phyloP scores from a whole-genome alignment of 2,888 invertebrate species.

The Andrena fulva region DNA sequence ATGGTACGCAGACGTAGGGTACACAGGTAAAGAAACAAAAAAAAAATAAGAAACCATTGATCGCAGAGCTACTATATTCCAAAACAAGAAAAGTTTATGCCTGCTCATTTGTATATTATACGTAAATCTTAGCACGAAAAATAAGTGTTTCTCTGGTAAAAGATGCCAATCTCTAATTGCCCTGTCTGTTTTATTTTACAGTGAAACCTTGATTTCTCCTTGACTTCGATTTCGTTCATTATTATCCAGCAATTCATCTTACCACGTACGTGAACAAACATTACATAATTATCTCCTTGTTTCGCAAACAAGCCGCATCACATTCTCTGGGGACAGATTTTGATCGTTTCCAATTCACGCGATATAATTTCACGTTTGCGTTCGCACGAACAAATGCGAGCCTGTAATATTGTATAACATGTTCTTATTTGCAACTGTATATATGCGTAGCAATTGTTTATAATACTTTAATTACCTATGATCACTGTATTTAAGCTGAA shows the following conservation, averaged over 20 bases:
- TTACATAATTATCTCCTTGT: conserved; percentile 57
- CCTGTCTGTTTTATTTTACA: conserved; percentile 20
- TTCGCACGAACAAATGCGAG: conserved; percentile 19
- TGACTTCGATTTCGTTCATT: not conserved
- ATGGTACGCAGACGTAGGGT: conserved; percentile 78
- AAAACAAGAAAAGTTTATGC: conserved; percentile 74
- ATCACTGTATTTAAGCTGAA: conserved; percentile 58
- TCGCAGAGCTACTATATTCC: conserved; percentile 78
- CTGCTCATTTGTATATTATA: conserved; percentile 71
- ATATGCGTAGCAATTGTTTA: conserved; percentile 57
- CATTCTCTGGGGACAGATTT: conserved; percentile 63
- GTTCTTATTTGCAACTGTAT: conserved; percentile 55
- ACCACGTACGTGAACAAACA: conserved; percentile 34
- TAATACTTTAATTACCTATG: conserved; percentile 58
- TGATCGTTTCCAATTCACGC: conserved; percentile 42
- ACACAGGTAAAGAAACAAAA: conserved; percentile 55
- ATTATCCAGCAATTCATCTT: conserved; percentile 7
- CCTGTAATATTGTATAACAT: conserved; percentile 44
- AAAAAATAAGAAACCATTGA: conserved; percentile 67
- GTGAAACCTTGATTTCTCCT: not conserved
- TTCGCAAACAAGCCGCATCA: conserved; percentile 48
- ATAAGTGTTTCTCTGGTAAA: conserved; percentile 61
- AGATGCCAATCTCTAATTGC: conserved; percentile 39
- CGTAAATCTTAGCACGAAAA: conserved; percentile 63
- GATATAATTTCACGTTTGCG: conserved; percentile 25